These are phyloP conservation scores for Saimiri boliviensis DNA, from an alignment of 2,113 vertebrate genomes.

Conservation along the genomic window DNA sequence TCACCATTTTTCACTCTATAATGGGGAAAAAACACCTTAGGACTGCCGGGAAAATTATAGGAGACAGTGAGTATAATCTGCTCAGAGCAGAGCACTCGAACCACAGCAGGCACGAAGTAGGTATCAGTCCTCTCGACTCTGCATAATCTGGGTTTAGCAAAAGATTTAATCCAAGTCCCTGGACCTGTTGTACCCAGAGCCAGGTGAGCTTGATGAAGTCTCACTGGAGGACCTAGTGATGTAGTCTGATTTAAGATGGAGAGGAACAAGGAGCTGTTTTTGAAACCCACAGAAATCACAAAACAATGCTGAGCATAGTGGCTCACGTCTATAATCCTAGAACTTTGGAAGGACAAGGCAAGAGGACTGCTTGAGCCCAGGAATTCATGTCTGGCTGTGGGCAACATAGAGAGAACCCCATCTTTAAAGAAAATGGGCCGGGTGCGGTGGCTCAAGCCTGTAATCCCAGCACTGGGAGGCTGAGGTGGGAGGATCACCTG, in stretches of 20 bases:
- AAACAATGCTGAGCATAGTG: neutral
- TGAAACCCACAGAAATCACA: neutral
- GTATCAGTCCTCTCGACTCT: rapidly evolving
- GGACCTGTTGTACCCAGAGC: neutral
- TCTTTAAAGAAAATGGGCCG: neutral
- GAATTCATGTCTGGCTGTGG: neutral
- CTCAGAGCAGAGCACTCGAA: neutral
- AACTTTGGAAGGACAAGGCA: neutral
- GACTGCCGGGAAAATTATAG: neutral
- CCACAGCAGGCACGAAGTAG: neutral
- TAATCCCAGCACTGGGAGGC: no score
- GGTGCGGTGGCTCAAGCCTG: no score
- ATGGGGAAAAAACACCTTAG: neutral
- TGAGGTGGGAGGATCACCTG: no score
- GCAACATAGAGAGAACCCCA: neutral
- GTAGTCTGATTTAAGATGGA: neutral
- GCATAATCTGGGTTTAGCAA: neutral
- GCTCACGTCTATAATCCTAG: neutral
- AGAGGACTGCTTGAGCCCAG: neutral
- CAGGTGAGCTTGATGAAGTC: neutral
- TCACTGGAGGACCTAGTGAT: neutral
- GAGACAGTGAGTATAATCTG: neutral
- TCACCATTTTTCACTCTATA: neutral
- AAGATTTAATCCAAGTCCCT: neutral
- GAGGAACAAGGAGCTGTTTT: neutral